phyloP scores from a whole-genome alignment of 2,888 invertebrate genomes.

The Erebia epiphron region DNA sequence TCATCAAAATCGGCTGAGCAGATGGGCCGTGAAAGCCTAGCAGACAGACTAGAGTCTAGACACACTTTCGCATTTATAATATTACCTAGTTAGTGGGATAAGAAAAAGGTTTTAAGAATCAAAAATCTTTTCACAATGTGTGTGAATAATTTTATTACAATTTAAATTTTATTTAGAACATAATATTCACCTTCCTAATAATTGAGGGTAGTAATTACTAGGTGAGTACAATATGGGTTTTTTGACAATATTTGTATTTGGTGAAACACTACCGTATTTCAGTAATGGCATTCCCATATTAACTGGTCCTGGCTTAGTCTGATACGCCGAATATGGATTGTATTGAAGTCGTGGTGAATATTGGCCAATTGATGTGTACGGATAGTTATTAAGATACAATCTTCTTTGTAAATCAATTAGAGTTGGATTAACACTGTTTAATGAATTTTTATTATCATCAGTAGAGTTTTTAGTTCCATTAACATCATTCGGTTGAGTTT shows the following conservation, averaged over 20 bases:
- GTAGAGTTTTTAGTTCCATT: neutral
- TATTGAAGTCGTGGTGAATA: constrained; percentile 4
- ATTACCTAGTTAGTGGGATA: too few relatives aligned
- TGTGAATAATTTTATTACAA: neutral
- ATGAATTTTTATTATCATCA: neutral
- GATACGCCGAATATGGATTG: constrained; percentile 11
- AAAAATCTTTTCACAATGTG: neutral
- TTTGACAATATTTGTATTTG: neutral
- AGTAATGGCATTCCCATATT: neutral
- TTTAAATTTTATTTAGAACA: neutral
- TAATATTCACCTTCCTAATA: constrained; percentile 2
- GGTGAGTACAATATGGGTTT: neutral
- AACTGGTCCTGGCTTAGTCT: neutral
- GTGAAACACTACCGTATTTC: constrained; percentile 3
- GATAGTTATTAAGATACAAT: neutral
- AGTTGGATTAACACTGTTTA: constrained; percentile 3
- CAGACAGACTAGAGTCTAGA: too few relatives aligned
- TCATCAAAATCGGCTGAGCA: too few relatives aligned
- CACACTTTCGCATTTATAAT: too few relatives aligned
- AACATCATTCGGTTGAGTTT: neutral
- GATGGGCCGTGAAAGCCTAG: too few relatives aligned
- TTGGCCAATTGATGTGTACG: neutral
- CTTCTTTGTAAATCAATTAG: neutral
- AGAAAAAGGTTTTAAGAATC: too few relatives aligned
- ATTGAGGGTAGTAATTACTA: constrained; percentile 13